Evolutionary conservation across 2,888 invertebrate genomes (phyloP).

Genomic region (Trachelus iudaicus): DNA sequence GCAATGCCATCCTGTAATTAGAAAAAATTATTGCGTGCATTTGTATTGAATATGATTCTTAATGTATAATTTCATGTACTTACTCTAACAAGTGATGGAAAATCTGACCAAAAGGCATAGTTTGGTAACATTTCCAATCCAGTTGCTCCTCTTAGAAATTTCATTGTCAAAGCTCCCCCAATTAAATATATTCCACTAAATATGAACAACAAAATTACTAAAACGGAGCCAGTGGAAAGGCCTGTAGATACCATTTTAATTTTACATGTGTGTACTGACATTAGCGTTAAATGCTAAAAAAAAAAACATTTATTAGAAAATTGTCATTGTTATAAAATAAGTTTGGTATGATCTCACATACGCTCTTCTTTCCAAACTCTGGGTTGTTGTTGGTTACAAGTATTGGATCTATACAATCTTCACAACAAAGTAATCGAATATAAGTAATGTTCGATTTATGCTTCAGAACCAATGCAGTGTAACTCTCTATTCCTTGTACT

Average conservation of each 20-base stretch:
- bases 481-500: not conserved
- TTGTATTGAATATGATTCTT: not conserved
- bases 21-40: slow-evolving; percentile 15
- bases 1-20: slow-evolving; percentile 74
- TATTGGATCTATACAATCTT: not conserved
- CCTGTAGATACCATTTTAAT: slow-evolving; percentile 58
- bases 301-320: slow-evolving; percentile 13
- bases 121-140: slow-evolving; percentile 81
- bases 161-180: slow-evolving; percentile 74
- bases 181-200: slow-evolving; percentile 72
- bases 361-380: not conserved
- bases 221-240: slow-evolving; percentile 73
- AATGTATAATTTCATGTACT: slow-evolving; percentile 39
- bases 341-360: slow-evolving; percentile 6
- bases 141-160: slow-evolving; percentile 77
- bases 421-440: not conserved
- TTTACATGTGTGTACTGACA: slow-evolving; percentile 68
- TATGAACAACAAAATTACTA: slow-evolving; percentile 74
- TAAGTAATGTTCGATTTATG: not conserved
- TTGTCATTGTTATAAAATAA: not conserved
- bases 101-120: slow-evolving; percentile 77
- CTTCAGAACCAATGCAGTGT: not conserved
- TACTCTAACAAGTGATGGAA: slow-evolving; percentile 78
- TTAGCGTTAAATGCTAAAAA: slow-evolving; percentile 68
- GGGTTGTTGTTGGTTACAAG: not conserved